Base-by-base conservation (phyloP, 2,888 invertebrate species). In the Acronicta aceris region DNA sequence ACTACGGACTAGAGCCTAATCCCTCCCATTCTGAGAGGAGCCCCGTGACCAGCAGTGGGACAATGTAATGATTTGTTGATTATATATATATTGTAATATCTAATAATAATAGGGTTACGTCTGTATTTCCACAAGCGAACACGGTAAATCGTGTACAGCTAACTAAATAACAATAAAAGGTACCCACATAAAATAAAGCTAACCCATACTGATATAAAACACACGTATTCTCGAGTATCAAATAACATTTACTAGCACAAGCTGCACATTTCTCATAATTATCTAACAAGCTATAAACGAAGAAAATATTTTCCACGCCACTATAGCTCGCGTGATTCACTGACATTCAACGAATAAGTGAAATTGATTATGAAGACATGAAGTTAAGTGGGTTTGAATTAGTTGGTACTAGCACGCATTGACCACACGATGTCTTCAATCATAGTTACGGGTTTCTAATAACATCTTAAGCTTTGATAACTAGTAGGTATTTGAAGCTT, bases 331-430 rank as follows among this genome's bases (percentile, higher is more conserved):
- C 71, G 56, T 71, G 67, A 15, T 50, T 42, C 27, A 21, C 40
- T 50, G 40, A 56, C 25, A 68, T 68, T 69, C 59, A 21, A 72
- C 38, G 56, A 62, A 46, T 53, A 52, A 51, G 59, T 58, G 17
- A 63, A 66, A 64, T 61, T 52, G 52, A 71, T 67, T 63, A 59
- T 50, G 30, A 59, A 65, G 59, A 63, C 55, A 63, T 60, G 51
- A 52, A 68, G 33, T 50, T 42, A 60, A 59, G 58, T 55, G 33
- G 25, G 36, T 30, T 42, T 54, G 33, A 49, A 66, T 17, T 49
- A 57, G 45, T 53, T 4, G 43, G 7, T 46, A 27, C 33, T 54
- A 30, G 40, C 40, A 49, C 33, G 41, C 33, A 15, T 45, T 63
- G 46, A 63, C 46, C 43, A 27, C 4, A 8, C 47, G 40, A 42